These are phyloP conservation scores for Oxyruncus cristatus DNA, from an alignment of 2,113 vertebrate species.

Conservation along the genomic window DNA sequence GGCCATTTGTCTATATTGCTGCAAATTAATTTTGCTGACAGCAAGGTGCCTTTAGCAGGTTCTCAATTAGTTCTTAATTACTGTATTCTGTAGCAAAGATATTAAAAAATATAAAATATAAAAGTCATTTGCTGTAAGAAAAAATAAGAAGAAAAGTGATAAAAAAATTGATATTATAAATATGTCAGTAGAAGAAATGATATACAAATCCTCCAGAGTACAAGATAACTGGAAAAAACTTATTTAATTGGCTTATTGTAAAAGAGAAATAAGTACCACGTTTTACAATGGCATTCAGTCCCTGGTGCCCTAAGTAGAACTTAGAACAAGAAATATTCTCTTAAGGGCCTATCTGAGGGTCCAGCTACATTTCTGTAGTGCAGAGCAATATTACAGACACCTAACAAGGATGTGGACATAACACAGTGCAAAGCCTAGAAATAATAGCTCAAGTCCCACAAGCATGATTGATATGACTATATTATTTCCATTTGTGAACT, in stretches of 20 bases:
- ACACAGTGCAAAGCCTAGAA: background rate
- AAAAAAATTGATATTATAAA: background rate
- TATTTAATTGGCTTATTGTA: background rate
- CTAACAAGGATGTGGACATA: background rate
- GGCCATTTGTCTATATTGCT: background rate
- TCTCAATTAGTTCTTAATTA: background rate
- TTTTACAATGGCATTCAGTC: background rate
- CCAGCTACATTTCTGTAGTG: accelerated
- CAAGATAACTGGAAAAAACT: background rate
- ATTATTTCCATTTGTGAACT: background rate
- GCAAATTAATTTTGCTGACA: background rate
- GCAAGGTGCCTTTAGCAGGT: background rate
- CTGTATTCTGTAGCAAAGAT: background rate
- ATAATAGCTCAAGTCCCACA: background rate
- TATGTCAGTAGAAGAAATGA: background rate
- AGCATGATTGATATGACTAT: background rate
- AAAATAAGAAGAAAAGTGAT: accelerated
- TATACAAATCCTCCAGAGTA: background rate
- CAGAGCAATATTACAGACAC: background rate
- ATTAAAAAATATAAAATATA: too few species aligned
- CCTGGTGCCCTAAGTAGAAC: background rate
- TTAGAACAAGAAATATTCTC: background rate
- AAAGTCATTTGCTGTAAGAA: background rate
- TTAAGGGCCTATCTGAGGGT: background rate
- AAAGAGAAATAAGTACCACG: background rate